Evolutionary conservation across 2,888 invertebrate species (phyloP).

Genomic region (Ophioninae sp.): DNA sequence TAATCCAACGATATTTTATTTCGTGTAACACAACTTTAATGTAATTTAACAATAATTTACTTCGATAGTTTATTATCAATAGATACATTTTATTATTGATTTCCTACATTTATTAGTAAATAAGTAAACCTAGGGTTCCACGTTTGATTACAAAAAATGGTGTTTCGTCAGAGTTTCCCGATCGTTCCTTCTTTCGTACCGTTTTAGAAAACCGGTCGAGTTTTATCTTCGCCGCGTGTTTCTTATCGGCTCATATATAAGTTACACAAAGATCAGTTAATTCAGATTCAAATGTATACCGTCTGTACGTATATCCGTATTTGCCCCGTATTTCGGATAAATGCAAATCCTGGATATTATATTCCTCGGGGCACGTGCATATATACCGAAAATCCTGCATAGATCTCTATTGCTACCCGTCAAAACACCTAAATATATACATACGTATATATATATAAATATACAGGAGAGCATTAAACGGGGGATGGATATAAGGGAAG

Average conservation of each 20-base stretch:
- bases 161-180: too few species aligned
- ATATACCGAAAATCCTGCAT: conserved; percentile 52
- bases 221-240: neutral
- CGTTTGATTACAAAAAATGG: too few species aligned
- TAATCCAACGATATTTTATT: too few species aligned
- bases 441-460: conserved; percentile 4
- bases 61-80: too few species aligned
- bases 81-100: too few species aligned
- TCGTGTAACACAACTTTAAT: too few species aligned
- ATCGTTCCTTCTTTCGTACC: too few species aligned
- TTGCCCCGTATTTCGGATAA: conserved; percentile 52
- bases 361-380: conserved; percentile 38
- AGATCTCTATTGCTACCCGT: conserved; percentile 52
- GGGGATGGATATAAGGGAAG: conserved; percentile 26
- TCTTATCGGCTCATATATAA: neutral
- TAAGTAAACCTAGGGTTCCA: too few species aligned
- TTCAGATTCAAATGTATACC: conserved; percentile 43
- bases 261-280: conserved; percentile 12
- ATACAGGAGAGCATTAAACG: conserved; percentile 33
- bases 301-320: conserved; percentile 26
- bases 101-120: too few species aligned
- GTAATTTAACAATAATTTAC: too few species aligned
- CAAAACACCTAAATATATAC: conserved; percentile 23
- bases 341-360: conserved; percentile 61
- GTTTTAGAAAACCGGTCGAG: neutral